These are phyloP conservation scores for Metridium senile DNA, from an alignment of 92 coral and sea anemone genomes.

Conservation along the genomic window DNA sequence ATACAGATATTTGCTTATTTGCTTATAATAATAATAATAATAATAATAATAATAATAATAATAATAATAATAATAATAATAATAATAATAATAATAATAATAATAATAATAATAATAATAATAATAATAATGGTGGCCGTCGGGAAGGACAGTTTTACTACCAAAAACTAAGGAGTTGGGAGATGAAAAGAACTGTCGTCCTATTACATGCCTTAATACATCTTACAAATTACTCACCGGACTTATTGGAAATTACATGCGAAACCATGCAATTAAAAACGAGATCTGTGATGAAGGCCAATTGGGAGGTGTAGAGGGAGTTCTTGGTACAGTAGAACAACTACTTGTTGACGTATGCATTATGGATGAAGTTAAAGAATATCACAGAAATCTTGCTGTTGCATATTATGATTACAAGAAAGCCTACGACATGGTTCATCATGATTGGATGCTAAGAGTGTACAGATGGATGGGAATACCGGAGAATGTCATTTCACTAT, in stretches of 20 bases:
- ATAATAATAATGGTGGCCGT: background rate
- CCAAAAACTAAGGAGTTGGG: background rate
- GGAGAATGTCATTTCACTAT: constrained; percentile 13
- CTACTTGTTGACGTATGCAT: constrained; percentile 30
- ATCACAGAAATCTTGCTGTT: constrained; percentile 42
- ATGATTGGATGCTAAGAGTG: constrained; percentile 39
- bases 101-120: too few relatives aligned
- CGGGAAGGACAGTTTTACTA: background rate
- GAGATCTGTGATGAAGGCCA: constrained; percentile 18
- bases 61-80: too few relatives aligned
- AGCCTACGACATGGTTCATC: constrained; percentile 39
- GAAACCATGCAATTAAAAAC: constrained; percentile 16
- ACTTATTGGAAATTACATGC: constrained; percentile 19
- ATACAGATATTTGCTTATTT: too few relatives aligned
- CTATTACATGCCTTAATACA: constrained; percentile 9
- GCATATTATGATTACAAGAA: constrained; percentile 36
- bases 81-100: too few relatives aligned
- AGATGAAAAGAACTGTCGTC: constrained; percentile 3
- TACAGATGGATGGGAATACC: constrained; percentile 34
- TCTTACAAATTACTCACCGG: constrained; percentile 6
- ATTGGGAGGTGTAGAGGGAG: constrained; percentile 37
- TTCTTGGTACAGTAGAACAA: constrained; percentile 32
- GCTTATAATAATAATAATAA: too few relatives aligned
- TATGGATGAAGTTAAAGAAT: constrained; percentile 42
- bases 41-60: too few relatives aligned